Conservation (phyloP, 2,113 vertebrate genomes). For the Brachyistius frenatus region DNA sequence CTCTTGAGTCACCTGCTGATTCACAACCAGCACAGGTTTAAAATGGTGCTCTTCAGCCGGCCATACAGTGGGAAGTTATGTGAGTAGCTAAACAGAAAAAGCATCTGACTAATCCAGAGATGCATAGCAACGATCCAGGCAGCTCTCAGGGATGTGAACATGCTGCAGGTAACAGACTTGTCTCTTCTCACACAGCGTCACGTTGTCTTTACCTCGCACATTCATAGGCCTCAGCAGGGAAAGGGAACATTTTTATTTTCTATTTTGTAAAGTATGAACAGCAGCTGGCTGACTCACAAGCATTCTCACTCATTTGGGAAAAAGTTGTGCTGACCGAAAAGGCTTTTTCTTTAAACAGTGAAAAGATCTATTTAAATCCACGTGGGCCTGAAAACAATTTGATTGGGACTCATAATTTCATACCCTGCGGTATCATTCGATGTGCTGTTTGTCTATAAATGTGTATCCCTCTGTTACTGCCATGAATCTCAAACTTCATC, state of each 20-base stretch:
- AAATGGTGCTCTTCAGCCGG: too few species aligned
- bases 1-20: too few species aligned
- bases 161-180: background rate
- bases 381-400: background rate
- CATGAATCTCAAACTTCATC: background rate
- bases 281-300: background rate
- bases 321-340: background rate
- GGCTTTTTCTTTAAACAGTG: background rate
- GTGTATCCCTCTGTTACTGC: background rate
- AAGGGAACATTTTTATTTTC: slow-evolving; percentile 2
- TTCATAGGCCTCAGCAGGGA: background rate
- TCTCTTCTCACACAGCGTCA: background rate
- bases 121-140: background rate
- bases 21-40: too few species aligned
- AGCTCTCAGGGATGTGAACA: background rate
- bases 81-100: too few species aligned
- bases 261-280: slow-evolving; percentile 2
- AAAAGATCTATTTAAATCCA: background rate
- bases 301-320: background rate
- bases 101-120: too few species aligned
- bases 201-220: background rate
- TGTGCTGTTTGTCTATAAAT: background rate
- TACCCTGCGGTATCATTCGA: background rate
- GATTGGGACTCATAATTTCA: background rate
- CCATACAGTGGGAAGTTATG: too few species aligned